Evolutionary conservation across 2,113 vertebrate species (phyloP).

Genomic region (Balaenoptera acutorostrata): DNA sequence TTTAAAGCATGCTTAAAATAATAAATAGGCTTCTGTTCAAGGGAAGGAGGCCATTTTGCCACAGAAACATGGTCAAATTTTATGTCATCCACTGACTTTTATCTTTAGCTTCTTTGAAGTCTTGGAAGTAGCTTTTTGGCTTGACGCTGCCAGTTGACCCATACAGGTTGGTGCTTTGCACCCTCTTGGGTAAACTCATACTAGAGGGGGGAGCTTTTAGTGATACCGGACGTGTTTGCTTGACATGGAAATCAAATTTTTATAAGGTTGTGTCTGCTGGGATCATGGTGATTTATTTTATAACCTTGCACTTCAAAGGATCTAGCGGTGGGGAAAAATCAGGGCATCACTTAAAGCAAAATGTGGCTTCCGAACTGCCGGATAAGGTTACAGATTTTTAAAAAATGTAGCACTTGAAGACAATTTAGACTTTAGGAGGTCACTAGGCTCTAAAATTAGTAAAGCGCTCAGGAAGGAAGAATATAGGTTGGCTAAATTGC

Average conservation of each 20-base stretch:
- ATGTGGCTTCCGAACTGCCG: background rate
- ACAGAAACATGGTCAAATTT: background rate
- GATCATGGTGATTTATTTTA: background rate
- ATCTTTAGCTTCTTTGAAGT: background rate
- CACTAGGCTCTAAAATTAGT: slow-evolving; percentile 40
- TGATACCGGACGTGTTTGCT: background rate
- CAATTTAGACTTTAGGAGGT: slow-evolving; percentile 32
- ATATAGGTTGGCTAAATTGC: slow-evolving; percentile 54
- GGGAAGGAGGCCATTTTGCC: background rate
- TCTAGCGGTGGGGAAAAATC: slow-evolving; percentile 2
- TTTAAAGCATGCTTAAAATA: background rate
- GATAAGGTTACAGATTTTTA: background rate
- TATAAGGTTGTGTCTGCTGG: background rate
- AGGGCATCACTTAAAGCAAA: slow-evolving; percentile 40
- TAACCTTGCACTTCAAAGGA: background rate
- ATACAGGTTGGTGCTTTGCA: background rate
- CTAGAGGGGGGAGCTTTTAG: background rate
- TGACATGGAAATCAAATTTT: background rate
- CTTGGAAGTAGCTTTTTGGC: background rate
- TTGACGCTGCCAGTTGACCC: background rate
- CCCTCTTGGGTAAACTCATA: background rate
- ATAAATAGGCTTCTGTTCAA: background rate
- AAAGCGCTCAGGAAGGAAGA: slow-evolving; percentile 41
- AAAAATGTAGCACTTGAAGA: background rate
- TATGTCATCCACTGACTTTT: background rate